Base-by-base conservation (phyloP, 2,797 vertebrate species). In the Valencia hispanica region DNA sequence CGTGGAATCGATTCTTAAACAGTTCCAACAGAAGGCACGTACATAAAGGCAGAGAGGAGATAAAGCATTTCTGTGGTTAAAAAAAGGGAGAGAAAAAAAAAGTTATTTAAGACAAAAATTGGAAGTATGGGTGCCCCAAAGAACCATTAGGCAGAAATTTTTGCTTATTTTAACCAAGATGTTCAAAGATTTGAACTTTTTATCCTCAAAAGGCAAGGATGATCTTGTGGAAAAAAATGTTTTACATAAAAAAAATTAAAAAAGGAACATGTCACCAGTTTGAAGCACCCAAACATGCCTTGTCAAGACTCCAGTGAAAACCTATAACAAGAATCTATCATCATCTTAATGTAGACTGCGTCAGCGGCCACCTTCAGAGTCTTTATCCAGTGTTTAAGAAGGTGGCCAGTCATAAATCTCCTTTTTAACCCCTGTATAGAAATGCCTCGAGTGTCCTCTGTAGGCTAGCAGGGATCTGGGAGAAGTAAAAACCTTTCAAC, bases 301-400 rank as follows among this genome's bases (percentile, higher is more conserved):
- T 83, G 91, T 92, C 86, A 90, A 92, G 85, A 90, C 87, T 95
- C 95, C 94, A 95, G 93, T 94, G 94, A 94, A 92, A 91, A 93
- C 78, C 81, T 90, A 72, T 53, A 78, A 77, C 57, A 78, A 69
- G 57, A 87, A 83, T 73, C 75, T 77, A 79, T 85, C 75, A 84
- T 90, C 92, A 92, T 95, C 94, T 86, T 94, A 86, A 94, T 15
- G 84, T 91, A 89, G 93, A 94, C 79, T 92, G 84, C 68, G 90
- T 95, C 90, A 74, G 70, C 82, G 79, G 83, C 81, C 88, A 57
- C 83, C 87, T 88, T 75, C 55, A 18, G 25, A 79, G 68, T 81
- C 90, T 87, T 76, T 78, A 88, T 95, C 94, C 94, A 95, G 94
- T 94, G 94, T 94, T 89, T 93, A 84, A 80, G 87, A 94, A 89